Base-by-base conservation (phyloP, 2,113 vertebrate genomes). In the Thymallus thymallus region DNA sequence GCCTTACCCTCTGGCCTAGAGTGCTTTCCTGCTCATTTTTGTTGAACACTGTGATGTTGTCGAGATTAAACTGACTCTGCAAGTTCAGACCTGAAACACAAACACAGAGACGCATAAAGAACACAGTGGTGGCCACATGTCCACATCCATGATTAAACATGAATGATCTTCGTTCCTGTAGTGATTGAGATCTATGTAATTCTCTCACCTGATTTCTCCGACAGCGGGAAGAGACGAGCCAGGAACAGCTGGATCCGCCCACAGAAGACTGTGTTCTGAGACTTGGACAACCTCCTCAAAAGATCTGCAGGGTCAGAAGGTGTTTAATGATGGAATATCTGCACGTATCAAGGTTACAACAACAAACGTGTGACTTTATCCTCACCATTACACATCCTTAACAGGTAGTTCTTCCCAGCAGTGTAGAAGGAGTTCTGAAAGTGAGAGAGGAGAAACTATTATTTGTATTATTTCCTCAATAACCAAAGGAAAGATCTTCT, bases 341-440 rank as follows among this genome's bases (percentile, higher is more conserved):
- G 46, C 66, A n/a, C 16, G 41, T 29, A 72, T 22, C 20, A 29
- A 56, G 12, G 18, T 12, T 9, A 22, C 41, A 35, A 22, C 29
- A 23, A 29, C 30, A 51, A 23, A 22, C 20, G 5, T 20, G 45
- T 10, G 16, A 69, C 7, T 71, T 20, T 0, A 72, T 65, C 6
- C 94, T 95, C 91, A 99, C 98, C 98, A 80, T 99, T 99, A 86
- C 98, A 99, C 98, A 99, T 99, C 84, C 98, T 94, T 61, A 99
- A 89, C 86, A 99, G 90, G 87, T 99, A 99, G 86, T 99, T 99
- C 85, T 99, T 99, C 73, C 98, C 98, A 32, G 98, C 98, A 48
- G 96, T 96, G 89, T 99, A 99, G 87, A 99, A 99, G 0, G 93
- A 96, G 85, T 91, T 98, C 98, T 99, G 87, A 84, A 84, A 90